These are phyloP conservation scores for Ibidorhyncha struthersii DNA, from an alignment of 2,113 vertebrate genomes.

Conservation along the genomic window DNA sequence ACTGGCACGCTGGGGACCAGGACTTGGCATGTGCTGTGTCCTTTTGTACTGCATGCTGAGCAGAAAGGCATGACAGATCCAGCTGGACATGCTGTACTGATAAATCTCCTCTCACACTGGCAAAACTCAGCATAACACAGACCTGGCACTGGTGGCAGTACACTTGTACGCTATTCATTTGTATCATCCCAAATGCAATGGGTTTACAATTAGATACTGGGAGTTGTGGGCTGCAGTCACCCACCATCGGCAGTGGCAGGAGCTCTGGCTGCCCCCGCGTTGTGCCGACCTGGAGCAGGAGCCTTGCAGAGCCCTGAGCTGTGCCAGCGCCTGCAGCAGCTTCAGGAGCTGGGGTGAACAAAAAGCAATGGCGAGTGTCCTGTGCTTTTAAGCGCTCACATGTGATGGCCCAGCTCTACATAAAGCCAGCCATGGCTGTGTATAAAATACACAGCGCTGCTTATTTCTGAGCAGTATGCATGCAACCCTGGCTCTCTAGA, in stretches of 20 bases:
- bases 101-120: background rate
- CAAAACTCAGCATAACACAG: background rate
- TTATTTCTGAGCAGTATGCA: background rate
- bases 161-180: background rate
- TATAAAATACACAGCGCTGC: background rate
- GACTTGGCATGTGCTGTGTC: background rate
- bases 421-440: background rate
- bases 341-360: background rate
- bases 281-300: background rate
- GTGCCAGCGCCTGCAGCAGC: background rate
- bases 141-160: background rate
- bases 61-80: background rate
- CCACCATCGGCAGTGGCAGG: background rate
- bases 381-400: accelerated
- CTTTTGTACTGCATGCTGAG: background rate
- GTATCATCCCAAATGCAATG: accelerated
- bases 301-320: background rate
- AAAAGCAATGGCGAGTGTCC: background rate
- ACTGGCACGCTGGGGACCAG: background rate
- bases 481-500: background rate
- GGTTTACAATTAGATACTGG: background rate
- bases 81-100: accelerated
- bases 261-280: background rate
- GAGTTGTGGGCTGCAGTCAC: background rate
- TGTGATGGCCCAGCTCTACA: background rate